These are phyloP conservation scores for Meloidogyne chitwoodi DNA, from an alignment of 1,140 invertebrate species.

Conservation along the genomic window DNA sequence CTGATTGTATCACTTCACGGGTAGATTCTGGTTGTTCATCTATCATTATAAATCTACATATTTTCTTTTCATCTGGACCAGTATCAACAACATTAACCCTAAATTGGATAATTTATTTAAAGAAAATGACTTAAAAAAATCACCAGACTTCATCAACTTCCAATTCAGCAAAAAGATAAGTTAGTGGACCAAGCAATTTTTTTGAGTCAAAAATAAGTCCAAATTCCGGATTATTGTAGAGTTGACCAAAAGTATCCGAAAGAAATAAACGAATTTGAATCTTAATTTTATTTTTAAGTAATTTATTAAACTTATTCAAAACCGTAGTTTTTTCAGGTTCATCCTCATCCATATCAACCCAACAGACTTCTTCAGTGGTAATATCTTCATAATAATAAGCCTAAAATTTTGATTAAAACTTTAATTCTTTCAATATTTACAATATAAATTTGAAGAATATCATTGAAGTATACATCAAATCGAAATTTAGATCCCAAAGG, in stretches of 20 bases:
- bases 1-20: neutral
- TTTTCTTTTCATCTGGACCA: constrained; percentile 1
- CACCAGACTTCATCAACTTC: neutral
- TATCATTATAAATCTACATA: constrained; percentile 5
- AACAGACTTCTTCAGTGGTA: neutral
- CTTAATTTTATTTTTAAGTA: neutral
- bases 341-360: constrained; percentile 7
- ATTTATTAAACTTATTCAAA: neutral
- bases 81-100: constrained; percentile 20
- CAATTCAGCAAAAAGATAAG: neutral
- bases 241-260: neutral
- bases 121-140: neutral
- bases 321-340: neutral
- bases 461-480: constrained; percentile 23
- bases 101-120: neutral
- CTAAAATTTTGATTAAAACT: no score
- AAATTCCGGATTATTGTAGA: neutral
- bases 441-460: constrained; percentile 13
- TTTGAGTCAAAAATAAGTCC: neutral
- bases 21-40: constrained; percentile 1
- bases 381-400: neutral
- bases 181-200: neutral
- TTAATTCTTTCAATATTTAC: no score
- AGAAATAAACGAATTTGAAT: neutral
- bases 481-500: constrained; percentile 8